phyloP scores from a whole-genome alignment of 2,113 vertebrate species.

The Callopanchax toddi region DNA sequence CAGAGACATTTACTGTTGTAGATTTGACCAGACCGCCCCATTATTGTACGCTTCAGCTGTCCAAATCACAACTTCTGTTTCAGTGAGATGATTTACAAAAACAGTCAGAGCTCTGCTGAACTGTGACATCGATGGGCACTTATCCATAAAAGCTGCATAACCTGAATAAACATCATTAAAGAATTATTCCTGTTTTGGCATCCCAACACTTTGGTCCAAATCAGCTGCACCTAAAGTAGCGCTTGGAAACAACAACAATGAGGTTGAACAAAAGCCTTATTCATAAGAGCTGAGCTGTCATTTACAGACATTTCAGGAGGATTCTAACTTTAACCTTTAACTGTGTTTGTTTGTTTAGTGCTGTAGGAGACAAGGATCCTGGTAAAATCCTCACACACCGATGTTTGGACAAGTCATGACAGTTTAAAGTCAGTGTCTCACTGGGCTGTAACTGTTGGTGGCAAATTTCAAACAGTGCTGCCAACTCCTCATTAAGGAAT shows the following conservation, averaged over 20 bases:
- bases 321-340: constrained; percentile 64
- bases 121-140: constrained; percentile 25
- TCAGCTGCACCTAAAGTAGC: constrained; percentile 44
- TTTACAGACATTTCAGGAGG: constrained; percentile 43
- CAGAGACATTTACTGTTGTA: constrained; percentile 32
- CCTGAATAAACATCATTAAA: constrained; percentile 55
- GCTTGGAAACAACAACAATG: constrained; percentile 71
- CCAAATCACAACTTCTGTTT: constrained; percentile 39
- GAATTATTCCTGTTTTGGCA: constrained; percentile 48
- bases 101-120: constrained; percentile 19
- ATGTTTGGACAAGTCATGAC: constrained; percentile 67
- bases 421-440: constrained; percentile 51
- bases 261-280: constrained; percentile 67
- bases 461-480: too few relatives aligned
- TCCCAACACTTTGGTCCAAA: constrained; percentile 43
- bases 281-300: constrained; percentile 52
- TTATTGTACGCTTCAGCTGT: constrained; percentile 47
- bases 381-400: constrained; percentile 63
- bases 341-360: constrained; percentile 63
- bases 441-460: too few relatives aligned
- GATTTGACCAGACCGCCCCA: constrained; percentile 47
- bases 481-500: too few relatives aligned
- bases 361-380: constrained; percentile 53
- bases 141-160: constrained; percentile 16
- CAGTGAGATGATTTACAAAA: constrained; percentile 21